Evolutionary conservation across 2,113 vertebrate genomes (phyloP).

Genomic region (Stigmatopora nigra): DNA sequence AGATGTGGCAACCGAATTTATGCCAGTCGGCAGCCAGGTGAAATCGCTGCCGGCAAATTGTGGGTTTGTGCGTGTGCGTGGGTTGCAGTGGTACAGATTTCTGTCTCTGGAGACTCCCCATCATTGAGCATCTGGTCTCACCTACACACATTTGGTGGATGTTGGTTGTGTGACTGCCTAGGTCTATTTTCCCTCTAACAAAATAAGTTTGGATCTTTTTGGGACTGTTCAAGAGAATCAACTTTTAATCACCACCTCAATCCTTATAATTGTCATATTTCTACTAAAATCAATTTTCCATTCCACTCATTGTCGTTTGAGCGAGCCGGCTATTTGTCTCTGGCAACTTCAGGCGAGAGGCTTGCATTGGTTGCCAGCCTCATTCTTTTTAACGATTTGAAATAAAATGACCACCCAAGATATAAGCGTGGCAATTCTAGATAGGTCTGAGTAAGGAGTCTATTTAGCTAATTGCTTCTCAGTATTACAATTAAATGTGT

Average conservation of each 20-base stretch:
- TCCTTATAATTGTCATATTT: constrained; percentile 1
- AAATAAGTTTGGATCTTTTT: constrained; percentile 8
- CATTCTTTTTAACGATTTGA: neutral
- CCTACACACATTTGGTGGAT: constrained; percentile 2
- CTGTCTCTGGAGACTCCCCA: constrained; percentile 31
- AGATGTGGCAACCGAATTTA: constrained; percentile 53
- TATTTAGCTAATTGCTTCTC: neutral
- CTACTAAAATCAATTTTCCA: neutral
- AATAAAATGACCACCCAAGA: neutral
- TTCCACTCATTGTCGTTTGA: neutral
- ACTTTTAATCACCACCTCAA: constrained; percentile 11
- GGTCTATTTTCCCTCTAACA: constrained; percentile 11
- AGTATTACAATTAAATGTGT: neutral
- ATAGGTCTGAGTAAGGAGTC: neutral
- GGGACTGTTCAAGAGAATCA: neutral
- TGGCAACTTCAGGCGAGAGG: neutral
- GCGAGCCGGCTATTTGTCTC: neutral
- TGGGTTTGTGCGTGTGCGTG: constrained; percentile 19
- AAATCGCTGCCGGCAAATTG: constrained; percentile 48
- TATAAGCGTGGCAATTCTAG: neutral
- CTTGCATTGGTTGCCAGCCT: neutral
- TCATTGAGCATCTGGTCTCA: constrained; percentile 19
- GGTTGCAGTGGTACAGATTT: constrained; percentile 31
- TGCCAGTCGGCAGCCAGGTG: constrained; percentile 45
- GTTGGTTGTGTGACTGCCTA: constrained; percentile 21